Conservation (phyloP, 1,140 invertebrate species). For the Bombus soroeensis region DNA sequence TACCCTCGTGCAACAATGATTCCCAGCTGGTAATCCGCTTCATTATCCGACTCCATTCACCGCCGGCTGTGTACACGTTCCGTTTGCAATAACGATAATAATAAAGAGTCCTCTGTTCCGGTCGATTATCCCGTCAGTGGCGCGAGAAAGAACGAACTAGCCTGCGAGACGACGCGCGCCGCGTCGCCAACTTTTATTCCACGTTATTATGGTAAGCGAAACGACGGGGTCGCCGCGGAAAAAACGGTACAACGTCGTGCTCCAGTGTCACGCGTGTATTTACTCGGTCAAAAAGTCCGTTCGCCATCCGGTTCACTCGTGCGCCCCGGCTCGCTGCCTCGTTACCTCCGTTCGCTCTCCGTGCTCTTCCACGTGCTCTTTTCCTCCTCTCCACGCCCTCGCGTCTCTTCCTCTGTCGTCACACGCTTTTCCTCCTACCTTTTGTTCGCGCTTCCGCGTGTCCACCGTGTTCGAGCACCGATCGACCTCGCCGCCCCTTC, state of each 20-base stretch:
- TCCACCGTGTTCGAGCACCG: not conserved
- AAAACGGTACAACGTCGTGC: constrained; percentile 59
- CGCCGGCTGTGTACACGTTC: not conserved
- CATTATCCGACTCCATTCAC: not conserved
- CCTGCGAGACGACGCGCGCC: not conserved
- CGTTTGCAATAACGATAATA: constrained; percentile 25
- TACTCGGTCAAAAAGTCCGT: constrained; percentile 66
- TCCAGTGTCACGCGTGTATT: constrained; percentile 59
- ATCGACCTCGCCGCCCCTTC: too few species aligned
- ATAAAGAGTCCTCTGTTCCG: not conserved
- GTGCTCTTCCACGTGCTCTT: not conserved
- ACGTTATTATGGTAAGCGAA: constrained; percentile 45
- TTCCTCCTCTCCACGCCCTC: not conserved
- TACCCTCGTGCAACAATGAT: constrained; percentile 11
- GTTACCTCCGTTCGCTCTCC: not conserved
- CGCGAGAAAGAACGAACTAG: constrained; percentile 19
- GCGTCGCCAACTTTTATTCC: constrained; percentile 37
- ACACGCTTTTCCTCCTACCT: not conserved
- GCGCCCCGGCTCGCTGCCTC: constrained; percentile 39
- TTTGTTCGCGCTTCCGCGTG: constrained; percentile 32
- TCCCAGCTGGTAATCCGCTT: constrained; percentile 3
- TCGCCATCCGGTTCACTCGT: constrained; percentile 71
- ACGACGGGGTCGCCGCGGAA: not conserved
- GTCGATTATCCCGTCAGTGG: constrained; percentile 31
- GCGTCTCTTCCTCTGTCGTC: not conserved